These are phyloP conservation scores for Gavia stellata DNA, from an alignment of 2,113 vertebrate genomes.

Conservation along the genomic window DNA sequence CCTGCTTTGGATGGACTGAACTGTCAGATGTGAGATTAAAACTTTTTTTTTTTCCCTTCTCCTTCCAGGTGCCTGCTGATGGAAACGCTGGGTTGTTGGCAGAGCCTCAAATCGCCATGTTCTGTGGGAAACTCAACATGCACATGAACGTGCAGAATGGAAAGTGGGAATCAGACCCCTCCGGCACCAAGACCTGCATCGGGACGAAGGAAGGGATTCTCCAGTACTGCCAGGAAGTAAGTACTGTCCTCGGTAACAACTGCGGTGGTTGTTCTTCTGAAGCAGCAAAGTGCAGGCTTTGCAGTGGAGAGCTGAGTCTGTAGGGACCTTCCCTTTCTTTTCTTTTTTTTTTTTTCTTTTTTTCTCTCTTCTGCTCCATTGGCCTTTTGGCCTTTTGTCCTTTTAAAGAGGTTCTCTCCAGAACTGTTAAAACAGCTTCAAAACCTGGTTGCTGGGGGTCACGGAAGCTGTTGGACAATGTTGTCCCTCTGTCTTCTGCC, in stretches of 20 bases:
- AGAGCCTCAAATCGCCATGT: slow-evolving; percentile 97
- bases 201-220: slow-evolving; percentile 94
- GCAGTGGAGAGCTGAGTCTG: neutral
- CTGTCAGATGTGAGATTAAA: neutral
- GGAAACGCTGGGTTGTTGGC: slow-evolving; percentile 89
- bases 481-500: neutral
- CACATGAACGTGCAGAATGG: slow-evolving; percentile 96
- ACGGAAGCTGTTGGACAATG: neutral
- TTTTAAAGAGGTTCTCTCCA: neutral
- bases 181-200: slow-evolving; percentile 88
- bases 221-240: slow-evolving; percentile 96
- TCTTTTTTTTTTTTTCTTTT: neutral
- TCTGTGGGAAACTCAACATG: slow-evolving; percentile 96
- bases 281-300: neutral
- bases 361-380: neutral
- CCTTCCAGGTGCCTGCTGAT: slow-evolving; percentile 87
- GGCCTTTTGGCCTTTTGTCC: neutral
- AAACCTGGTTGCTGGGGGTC: neutral
- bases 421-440: neutral
- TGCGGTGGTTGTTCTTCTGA: neutral
- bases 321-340: neutral
- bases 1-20: neutral
- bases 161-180: slow-evolving; percentile 93
- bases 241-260: neutral
- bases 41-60: neutral